Percentiles rank a stretch among this genome's conserved stretches.
These are phyloP conservation scores for Drosophila falleni DNA, from an alignment of 2,888 invertebrate species.

Conservation along the genomic window DNA sequence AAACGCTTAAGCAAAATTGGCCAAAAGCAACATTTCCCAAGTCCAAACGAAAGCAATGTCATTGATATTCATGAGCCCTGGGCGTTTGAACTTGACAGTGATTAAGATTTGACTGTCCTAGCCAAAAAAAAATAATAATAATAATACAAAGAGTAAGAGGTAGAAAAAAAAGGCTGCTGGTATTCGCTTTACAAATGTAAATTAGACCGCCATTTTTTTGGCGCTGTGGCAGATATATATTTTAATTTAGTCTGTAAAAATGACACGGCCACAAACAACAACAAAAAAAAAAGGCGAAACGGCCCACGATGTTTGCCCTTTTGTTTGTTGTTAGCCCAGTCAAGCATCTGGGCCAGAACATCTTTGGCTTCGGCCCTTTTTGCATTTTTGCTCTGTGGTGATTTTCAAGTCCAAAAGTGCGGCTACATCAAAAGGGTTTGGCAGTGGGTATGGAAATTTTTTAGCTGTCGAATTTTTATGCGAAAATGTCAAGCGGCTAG, in stretches of 20 bases:
- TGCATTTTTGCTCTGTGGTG: constrained; percentile 54
- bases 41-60: constrained; percentile 54
- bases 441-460: constrained; percentile 73
- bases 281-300: constrained; percentile 57
- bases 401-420: constrained; percentile 74
- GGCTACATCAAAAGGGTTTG: constrained; percentile 79
- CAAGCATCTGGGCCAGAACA: constrained; percentile 63
- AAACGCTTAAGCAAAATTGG: constrained; percentile 33
- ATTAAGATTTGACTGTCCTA: constrained; percentile 79
- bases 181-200: constrained; percentile 81
- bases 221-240: constrained; percentile 71
- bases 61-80: constrained; percentile 80
- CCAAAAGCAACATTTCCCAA: not conserved
- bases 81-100: constrained; percentile 82
- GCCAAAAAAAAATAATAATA: constrained; percentile 28
- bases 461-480: constrained; percentile 78
- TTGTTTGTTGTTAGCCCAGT: constrained; percentile 65
- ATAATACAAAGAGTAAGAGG: constrained; percentile 8
- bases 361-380: constrained; percentile 45
- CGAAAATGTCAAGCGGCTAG: constrained; percentile 74
- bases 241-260: constrained; percentile 83
- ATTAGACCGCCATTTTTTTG: constrained; percentile 77
- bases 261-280: constrained; percentile 81
- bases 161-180: constrained; percentile 60
- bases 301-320: constrained; percentile 57